Evolutionary conservation across 2,113 vertebrate species (phyloP).

Genomic region (Sminthopsis crassicaudata): DNA sequence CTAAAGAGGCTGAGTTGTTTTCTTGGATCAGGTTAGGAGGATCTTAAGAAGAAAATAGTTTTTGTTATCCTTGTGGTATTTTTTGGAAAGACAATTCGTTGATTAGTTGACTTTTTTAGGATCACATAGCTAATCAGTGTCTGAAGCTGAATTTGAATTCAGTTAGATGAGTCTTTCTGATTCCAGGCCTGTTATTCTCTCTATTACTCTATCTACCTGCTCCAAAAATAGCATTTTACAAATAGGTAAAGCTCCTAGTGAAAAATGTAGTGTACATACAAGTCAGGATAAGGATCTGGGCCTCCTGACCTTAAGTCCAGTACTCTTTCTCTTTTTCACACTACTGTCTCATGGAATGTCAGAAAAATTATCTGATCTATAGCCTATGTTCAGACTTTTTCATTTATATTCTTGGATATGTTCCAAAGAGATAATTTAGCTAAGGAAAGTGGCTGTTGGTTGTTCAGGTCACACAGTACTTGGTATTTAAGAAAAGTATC

Average conservation of each 20-base stretch:
- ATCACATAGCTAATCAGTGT: background rate
- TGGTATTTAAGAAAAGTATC: background rate
- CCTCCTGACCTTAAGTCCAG: background rate
- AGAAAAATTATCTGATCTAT: background rate
- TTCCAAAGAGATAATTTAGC: slow-evolving; percentile 13
- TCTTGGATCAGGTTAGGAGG: slow-evolving; percentile 52
- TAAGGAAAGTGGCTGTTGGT: background rate
- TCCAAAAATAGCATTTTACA: background rate
- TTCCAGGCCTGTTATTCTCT: background rate
- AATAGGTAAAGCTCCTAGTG: background rate
- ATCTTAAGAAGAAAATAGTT: slow-evolving; percentile 41
- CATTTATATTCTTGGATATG: background rate
- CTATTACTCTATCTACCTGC: background rate
- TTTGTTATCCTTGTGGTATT: slow-evolving; percentile 17
- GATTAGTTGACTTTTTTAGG: background rate
- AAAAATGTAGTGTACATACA: background rate
- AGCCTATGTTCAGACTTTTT: slow-evolving; percentile 22
- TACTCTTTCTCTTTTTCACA: background rate
- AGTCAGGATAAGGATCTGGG: background rate
- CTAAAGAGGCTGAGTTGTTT: slow-evolving; percentile 9
- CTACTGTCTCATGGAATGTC: slow-evolving; percentile 18
- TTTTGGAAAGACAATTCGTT: slow-evolving; percentile 1
- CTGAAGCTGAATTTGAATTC: background rate
- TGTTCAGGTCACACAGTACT: background rate
- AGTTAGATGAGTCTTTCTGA: background rate